Evolutionary conservation across 2,113 vertebrate species (phyloP).

Genomic region (Calidris pygmaea): DNA sequence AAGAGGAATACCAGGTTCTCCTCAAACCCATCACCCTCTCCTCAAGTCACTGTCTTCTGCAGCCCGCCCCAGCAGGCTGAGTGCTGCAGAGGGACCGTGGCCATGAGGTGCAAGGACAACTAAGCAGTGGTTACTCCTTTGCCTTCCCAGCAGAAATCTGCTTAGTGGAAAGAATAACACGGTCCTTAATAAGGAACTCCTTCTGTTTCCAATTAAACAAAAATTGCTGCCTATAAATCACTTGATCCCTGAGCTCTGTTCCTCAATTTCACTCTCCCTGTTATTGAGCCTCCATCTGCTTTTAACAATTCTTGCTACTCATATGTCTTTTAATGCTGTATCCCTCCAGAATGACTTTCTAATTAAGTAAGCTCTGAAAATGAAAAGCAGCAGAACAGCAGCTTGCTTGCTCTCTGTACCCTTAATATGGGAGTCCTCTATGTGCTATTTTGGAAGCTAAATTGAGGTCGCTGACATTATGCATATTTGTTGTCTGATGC

Average conservation of each 20-base stretch:
- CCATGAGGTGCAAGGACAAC: neutral
- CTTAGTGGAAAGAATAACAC: conserved; percentile 12
- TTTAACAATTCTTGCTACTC: conserved; percentile 31
- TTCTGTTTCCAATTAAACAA: conserved; percentile 59
- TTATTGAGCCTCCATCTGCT: conserved; percentile 48
- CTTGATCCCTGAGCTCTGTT: conserved; percentile 51
- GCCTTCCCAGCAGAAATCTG: conserved; percentile 11
- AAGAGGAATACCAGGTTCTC: neutral
- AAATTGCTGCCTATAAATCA: conserved; percentile 56
- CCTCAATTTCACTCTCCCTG: conserved; percentile 41
- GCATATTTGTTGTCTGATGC: conserved; percentile 65
- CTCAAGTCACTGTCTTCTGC: neutral
- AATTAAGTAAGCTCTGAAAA: conserved; percentile 59
- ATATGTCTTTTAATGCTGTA: conserved; percentile 9
- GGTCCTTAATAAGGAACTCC: conserved; percentile 28
- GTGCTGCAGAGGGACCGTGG: neutral
- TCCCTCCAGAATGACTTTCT: conserved; percentile 48
- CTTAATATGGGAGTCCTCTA: conserved; percentile 48
- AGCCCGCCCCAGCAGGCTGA: rapidly evolving
- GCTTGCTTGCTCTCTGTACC: conserved; percentile 35
- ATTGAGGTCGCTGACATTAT: conserved; percentile 56
- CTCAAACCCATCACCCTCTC: neutral
- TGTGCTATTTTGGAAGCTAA: conserved; percentile 61
- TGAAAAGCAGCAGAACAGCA: conserved; percentile 60
- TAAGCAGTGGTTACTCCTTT: neutral